Conservation (phyloP, 2,113 vertebrate genomes). For the Sardina pilchardus region DNA sequence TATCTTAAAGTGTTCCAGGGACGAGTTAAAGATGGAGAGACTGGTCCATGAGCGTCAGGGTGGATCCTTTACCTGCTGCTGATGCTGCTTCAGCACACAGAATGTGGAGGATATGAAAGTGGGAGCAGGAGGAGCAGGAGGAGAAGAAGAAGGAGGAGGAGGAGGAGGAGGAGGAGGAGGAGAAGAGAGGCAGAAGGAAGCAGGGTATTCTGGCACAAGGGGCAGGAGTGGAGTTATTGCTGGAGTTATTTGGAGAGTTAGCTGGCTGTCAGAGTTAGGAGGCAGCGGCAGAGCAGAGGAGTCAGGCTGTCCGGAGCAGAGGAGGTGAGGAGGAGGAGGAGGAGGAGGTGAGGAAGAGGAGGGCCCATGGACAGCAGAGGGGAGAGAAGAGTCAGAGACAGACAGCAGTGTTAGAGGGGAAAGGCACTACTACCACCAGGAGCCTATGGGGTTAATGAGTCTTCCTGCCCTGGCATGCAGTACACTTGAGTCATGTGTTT, state of each 20-base stretch:
- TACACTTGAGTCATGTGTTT: background rate
- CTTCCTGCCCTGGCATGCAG: background rate
- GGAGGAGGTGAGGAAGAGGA: too few species aligned
- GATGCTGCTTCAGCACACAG: conserved; percentile 23
- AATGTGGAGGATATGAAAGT: conserved; percentile 64
- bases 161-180: conserved; percentile 4
- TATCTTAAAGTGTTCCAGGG: background rate
- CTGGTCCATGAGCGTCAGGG: background rate
- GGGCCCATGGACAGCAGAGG: background rate
- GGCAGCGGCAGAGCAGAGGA: background rate
- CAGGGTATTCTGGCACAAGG: conserved; percentile 14
- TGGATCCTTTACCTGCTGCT: conserved; percentile 28
- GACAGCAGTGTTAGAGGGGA: background rate
- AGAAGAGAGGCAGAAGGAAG: background rate
- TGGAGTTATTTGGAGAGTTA: conserved; percentile 16
- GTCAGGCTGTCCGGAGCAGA: conserved; percentile 22
- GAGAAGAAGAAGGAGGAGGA: conserved; percentile 48
- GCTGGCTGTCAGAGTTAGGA: conserved; percentile 15
- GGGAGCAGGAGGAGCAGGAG: conserved; percentile 67
- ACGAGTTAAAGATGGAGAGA: background rate
- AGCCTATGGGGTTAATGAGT: background rate
- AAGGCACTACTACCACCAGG: background rate
- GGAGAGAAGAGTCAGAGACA: conserved; percentile 12
- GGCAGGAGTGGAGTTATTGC: background rate
- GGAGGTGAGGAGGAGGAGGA: background rate